phyloP scores from a whole-genome alignment of 2,888 invertebrate species.

The Heliothis peltigera region DNA sequence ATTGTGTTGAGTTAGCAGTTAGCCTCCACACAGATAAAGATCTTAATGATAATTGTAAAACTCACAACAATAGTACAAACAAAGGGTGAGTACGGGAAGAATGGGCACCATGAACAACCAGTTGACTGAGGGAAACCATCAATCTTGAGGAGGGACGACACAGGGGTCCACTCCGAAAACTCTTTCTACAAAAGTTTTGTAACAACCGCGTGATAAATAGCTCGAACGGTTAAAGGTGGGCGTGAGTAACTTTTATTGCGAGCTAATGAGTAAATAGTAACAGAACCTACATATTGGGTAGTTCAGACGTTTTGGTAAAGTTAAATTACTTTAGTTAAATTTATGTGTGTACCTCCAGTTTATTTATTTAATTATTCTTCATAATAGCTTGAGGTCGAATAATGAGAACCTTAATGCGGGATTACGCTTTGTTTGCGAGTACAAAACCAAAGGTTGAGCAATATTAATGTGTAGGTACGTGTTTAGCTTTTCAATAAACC shows the following conservation, averaged over 20 bases:
- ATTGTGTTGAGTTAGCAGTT: conserved; percentile 64
- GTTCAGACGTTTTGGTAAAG: conserved; percentile 43
- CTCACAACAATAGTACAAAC: conserved; percentile 73
- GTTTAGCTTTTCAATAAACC: no score
- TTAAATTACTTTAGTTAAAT: conserved; percentile 56
- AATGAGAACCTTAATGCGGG: not conserved
- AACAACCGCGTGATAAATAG: conserved; percentile 84
- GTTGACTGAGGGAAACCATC: conserved; percentile 79
- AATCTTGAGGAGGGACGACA: conserved; percentile 83
- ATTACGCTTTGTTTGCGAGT: not conserved
- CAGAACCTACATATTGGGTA: conserved; percentile 47
- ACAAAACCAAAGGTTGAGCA: not conserved
- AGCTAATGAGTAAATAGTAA: conserved; percentile 69
- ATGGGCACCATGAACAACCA: conserved; percentile 71
- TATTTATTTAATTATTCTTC: conserved; percentile 58
- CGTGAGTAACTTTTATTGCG: conserved; percentile 69
- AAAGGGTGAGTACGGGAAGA: conserved; percentile 72
- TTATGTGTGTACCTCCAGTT: conserved; percentile 40
- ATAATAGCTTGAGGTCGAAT: conserved; percentile 1
- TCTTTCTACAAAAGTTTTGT: conserved; percentile 84
- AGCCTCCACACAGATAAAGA: conserved; percentile 62
- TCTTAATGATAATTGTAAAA: conserved; percentile 73
- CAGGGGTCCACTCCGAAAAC: conserved; percentile 82
- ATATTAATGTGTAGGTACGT: not conserved
- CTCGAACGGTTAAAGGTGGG: conserved; percentile 72